Percentiles rank a stretch among this genome's conserved stretches.
phyloP scores from a whole-genome alignment of 2,797 vertebrate species.

The Eupleurogrammus muticus region DNA sequence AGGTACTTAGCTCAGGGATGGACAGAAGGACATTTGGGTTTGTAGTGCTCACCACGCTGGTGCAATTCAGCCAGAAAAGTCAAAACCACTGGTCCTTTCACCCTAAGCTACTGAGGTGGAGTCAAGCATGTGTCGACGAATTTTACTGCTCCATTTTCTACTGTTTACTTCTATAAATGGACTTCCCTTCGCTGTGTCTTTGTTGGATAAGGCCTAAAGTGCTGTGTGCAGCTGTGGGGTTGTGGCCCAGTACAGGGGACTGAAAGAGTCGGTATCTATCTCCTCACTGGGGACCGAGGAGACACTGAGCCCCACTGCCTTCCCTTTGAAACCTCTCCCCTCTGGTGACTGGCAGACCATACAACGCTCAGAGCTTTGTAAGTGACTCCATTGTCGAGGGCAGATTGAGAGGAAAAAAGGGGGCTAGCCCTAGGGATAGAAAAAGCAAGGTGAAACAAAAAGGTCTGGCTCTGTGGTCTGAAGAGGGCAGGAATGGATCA shows the following conservation, averaged over 20 bases:
- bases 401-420: conserved; percentile 83
- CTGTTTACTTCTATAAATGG: conserved; percentile 61
- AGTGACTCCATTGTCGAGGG: conserved; percentile 94
- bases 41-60: too few species aligned
- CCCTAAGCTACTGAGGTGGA: conserved; percentile 40
- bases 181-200: conserved; percentile 52
- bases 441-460: conserved; percentile 85
- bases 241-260: conserved; percentile 63
- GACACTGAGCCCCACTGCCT: conserved; percentile 81
- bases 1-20: too few species aligned
- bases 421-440: conserved; percentile 84
- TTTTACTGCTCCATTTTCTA: conserved; percentile 41
- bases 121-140: conserved; percentile 52
- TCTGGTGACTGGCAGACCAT: conserved; percentile 86
- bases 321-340: conserved; percentile 86
- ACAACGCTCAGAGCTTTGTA: conserved; percentile 88
- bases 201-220: conserved; percentile 66
- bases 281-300: conserved; percentile 79
- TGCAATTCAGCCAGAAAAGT: conserved; percentile 7
- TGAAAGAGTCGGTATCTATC: conserved; percentile 79
- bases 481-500: conserved; percentile 94
- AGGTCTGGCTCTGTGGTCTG: conserved; percentile 87
- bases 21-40: too few species aligned
- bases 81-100: conserved; percentile 52
- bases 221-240: conserved; percentile 73